These are phyloP conservation scores for Leptopterna dolabrata DNA, from an alignment of 2,888 invertebrate species.

Conservation along the genomic window DNA sequence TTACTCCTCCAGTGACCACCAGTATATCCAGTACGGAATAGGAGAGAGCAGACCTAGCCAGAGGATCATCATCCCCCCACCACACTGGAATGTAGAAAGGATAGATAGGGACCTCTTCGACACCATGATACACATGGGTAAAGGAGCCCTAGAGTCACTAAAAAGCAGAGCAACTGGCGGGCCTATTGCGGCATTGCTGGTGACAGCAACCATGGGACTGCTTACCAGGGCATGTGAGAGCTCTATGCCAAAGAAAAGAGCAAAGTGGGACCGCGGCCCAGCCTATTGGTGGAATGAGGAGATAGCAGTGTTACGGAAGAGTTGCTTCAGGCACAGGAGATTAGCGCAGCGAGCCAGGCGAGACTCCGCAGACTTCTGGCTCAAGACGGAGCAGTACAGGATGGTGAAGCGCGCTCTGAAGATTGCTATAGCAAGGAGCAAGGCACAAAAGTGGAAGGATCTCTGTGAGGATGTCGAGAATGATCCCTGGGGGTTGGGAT, in stretches of 20 bases:
- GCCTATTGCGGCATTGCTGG: background rate
- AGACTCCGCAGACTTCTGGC: background rate
- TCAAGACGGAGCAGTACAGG: background rate
- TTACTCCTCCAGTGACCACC: no score
- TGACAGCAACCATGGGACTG: background rate
- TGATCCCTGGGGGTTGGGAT: slow-evolving; percentile 38
- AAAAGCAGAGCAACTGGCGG: background rate
- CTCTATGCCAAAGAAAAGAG: no score
- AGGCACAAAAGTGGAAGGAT: slow-evolving; percentile 58
- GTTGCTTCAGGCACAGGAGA: no score
- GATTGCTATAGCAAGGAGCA: slow-evolving; percentile 50
- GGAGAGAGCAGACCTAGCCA: no score
- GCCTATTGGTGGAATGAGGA: no score
- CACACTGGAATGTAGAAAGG: background rate
- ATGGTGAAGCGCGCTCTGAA: background rate
- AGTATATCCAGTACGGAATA: no score
- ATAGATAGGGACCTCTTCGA: no score
- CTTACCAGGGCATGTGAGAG: background rate
- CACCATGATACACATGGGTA: no score
- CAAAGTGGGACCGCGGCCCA: slow-evolving; percentile 36
- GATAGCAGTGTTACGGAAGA: no score
- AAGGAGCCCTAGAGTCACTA: background rate
- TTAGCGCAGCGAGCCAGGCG: no score
- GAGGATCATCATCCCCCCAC: no score
- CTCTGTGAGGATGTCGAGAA: slow-evolving; percentile 59